Evolutionary conservation across 2,113 vertebrate species (phyloP), one percentile per base, ranked within the genome.

Genomic region (Osmerus eperlanus): DNA sequence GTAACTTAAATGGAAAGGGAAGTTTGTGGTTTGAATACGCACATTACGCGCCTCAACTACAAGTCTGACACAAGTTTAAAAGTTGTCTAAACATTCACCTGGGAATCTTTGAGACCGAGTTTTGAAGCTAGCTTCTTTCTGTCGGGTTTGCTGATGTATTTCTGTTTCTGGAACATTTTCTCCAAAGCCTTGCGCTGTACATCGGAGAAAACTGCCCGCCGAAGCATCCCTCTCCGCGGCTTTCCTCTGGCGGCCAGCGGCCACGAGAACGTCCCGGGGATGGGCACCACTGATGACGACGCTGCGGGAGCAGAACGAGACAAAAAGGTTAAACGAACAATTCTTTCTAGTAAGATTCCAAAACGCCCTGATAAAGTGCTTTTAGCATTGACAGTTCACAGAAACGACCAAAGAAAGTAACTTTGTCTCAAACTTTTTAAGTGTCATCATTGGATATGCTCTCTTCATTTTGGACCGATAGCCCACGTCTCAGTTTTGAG

Each of bases 91-190:
- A 41, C 65, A 23, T 55, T 77, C 82, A 99, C 97, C 94, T 99
- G 97, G 0, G 97, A 99, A 83, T 99, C 97, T 84, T 99, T 99
- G 1, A 99, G 92, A 41, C 95, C 96, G 66, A 99, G 83, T 72
- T 97, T 99, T 62, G 94, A 92, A 0, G 97, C 97, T 77, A 99
- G 79, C 73, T 99, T 99, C 86, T 98, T 98, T 74, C 97, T 88
- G 72, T 99, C 97, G 0, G 97, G 97, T 73, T 99, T 99, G 92
- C 97, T 99, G 92, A 99, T 99, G 87, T 99, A 99, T 81, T 99
- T 99, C 88, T 99, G 97, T 74, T 98, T 99, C 90, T 99, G 97
- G 89, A 99, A 99, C 95, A 97, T 99, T 84, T 96, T 99, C 91
- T 99, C 97, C 79, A 99, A 84, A 0, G 97, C 96, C 81, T 99